Base-by-base conservation (phyloP, 2,888 invertebrate species). In the Ceraclea dissimilis region DNA sequence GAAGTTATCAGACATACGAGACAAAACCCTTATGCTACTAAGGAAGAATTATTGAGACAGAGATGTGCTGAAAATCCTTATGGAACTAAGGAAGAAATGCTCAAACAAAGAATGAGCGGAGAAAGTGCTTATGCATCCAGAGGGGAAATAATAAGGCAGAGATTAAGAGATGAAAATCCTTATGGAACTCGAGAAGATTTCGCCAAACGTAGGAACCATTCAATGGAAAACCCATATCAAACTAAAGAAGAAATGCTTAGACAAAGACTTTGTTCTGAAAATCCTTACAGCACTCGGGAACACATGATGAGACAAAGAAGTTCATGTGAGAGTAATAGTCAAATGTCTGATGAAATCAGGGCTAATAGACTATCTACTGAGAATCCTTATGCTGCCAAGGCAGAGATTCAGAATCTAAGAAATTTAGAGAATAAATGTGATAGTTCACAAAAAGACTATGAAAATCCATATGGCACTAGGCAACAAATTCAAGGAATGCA, bases 41-140 rank as follows among this genome's bases (percentile, higher is more conserved):
- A 78, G 66, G 78, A 78, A 66, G 77, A 78, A 62, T 75, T 78
- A 76, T 66, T 78, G 52, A 68, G 76, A 51, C 76, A 77, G 55
- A 70, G 78, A 64, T 49, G 48, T 4, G 13, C 2, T 39, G 78
- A 78, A 65, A 78, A 75, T 11, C 78, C 77, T 2, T 78, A 78
- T 60, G 75, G 71, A 60, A 76, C 76, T 13, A 77, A 76, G 63
- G 77, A 77, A 60, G 78, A 78, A 51, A 71, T 76, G 70, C 60
- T 75, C 2, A 77, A 74, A 62, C 75, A 76, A 62, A 71, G 75
- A 69, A 17, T 39, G 18, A 26, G 20, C 17, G 68, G 71, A 22
- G 77, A 78, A 62, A 73, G 66, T 64, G 65, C 72, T 49, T 77
- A 75, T 60, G 71, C 71, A 31, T 67, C 75, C 11, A 69, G 73